Evolutionary conservation across 2,888 invertebrate genomes (phyloP).

Genomic region (Seira sanloemensis): DNA sequence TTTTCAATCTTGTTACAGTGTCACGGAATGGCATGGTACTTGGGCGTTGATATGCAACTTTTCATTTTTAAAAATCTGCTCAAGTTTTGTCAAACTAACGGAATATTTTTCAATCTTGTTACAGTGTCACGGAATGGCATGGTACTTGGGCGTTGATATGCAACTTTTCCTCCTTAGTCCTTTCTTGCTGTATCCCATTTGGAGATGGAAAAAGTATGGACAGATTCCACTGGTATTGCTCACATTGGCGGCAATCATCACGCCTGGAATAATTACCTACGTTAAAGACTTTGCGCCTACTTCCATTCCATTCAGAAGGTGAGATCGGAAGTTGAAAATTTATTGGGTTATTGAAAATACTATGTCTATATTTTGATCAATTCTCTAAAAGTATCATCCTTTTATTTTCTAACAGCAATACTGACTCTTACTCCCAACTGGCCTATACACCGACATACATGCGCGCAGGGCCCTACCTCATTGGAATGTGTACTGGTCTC

Average conservation of each 20-base stretch:
- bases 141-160: constrained; percentile 70
- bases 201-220: constrained; percentile 64
- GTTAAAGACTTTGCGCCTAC: constrained; percentile 55
- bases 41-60: constrained; percentile 69
- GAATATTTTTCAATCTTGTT: constrained; percentile 1
- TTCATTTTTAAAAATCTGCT: constrained; percentile 35
- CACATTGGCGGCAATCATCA: constrained; percentile 50
- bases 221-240: constrained; percentile 38
- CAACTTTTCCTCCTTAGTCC: constrained; percentile 65
- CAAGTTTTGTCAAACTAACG: neutral
- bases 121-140: constrained; percentile 67
- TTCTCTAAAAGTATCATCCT: neutral
- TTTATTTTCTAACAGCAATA: neutral
- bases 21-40: constrained; percentile 67
- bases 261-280: constrained; percentile 61
- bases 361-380: neutral
- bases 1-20: constrained; percentile 43
- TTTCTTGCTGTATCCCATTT: constrained; percentile 62
- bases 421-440: constrained; percentile 36
- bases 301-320: constrained; percentile 56
- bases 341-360: too few species aligned
- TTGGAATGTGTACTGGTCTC: constrained; percentile 70
- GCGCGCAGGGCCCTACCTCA: constrained; percentile 71
- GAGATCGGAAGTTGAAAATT: neutral
- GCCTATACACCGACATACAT: constrained; percentile 70